phyloP scores from a whole-genome alignment of 2,888 invertebrate genomes.

The Chironomus tentans region DNA sequence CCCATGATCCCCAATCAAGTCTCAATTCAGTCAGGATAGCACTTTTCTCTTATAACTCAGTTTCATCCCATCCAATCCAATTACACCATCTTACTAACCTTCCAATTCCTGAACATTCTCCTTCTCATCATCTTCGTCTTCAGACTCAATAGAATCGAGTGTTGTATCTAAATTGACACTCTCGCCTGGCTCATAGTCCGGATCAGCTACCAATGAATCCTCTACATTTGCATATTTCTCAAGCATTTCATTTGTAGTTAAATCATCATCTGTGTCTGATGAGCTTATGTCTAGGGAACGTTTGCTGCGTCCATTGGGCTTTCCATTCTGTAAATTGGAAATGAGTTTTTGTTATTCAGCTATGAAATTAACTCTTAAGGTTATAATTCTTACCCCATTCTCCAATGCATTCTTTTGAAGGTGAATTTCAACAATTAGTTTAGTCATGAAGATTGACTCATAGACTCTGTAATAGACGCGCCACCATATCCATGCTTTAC shows the following conservation, averaged over 20 bases:
- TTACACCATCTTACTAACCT: not conserved
- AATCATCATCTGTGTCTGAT: not conserved
- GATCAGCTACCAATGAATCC: not conserved
- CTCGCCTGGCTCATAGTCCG: not conserved
- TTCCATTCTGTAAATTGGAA: not conserved
- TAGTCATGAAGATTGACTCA: not conserved
- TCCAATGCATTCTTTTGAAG: not conserved
- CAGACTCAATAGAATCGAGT: not conserved
- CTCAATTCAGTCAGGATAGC: too few relatives aligned
- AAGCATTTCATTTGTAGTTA: not conserved
- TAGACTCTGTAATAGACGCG: not conserved
- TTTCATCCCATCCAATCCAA: too few relatives aligned
- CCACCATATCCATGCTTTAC: not conserved
- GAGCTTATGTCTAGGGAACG: not conserved
- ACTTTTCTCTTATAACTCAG: too few relatives aligned
- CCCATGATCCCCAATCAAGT: too few relatives aligned
- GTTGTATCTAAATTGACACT: not conserved
- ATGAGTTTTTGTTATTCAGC: not conserved
- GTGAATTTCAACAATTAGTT: not conserved
- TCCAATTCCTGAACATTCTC: not conserved
- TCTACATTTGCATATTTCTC: not conserved
- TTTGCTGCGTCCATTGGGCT: not conserved
- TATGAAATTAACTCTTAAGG: not conserved
- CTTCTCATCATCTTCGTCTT: not conserved
- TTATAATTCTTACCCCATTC: not conserved